Base-by-base conservation (phyloP, 2,113 vertebrate species). In the Leptocoma aspasia region DNA sequence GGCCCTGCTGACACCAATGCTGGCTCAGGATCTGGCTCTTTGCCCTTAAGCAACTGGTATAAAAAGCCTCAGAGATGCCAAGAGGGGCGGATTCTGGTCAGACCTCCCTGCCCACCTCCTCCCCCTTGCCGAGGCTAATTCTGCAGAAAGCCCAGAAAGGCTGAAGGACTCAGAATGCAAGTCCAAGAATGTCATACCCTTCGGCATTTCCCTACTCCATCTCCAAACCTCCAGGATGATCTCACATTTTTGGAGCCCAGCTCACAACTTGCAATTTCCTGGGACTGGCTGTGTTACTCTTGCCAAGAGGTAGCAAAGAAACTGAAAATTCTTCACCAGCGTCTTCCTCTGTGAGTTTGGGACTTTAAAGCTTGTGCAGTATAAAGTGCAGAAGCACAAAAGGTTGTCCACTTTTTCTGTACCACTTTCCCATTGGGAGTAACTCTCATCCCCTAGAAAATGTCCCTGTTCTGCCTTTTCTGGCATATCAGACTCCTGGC, bases 211-310 rank as follows among this genome's bases (percentile, higher is more conserved):
- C 69, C 85, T 73, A 11, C 57, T 72, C 42, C 39, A 33, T 63
- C 83, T 59, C 84, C 52, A 84, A 77, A 59, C 33, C 52, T 84
- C 90, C 37, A 50, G 42, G 72, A 84, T 87, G 87, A 92, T 12
- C 90, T 95, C 93, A 89, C 21, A 8, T 26, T 75, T 92, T 59
- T 84, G 77, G 77, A 95, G 71, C 33, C 59, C 59, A 89, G 89
- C 47, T 92, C 7, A 53, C 5, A 26, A 27, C 54, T 78, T 42
- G 8, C 72, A 64, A 28, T 80, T 92, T 78, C 86, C 86, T 11
- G 47, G 64, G 68, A 45, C 81, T 52, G 56, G 56, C 60, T 90
- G 17, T 6, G 27, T 19, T 73, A 81, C 47, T 33, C 15, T 39
- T 0, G 4, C 93, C 87, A 84, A 82, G 47, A 64, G 53, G 81